Base-by-base conservation (phyloP, 1,140 invertebrate genomes). In the Hirudo medicinalis region DNA sequence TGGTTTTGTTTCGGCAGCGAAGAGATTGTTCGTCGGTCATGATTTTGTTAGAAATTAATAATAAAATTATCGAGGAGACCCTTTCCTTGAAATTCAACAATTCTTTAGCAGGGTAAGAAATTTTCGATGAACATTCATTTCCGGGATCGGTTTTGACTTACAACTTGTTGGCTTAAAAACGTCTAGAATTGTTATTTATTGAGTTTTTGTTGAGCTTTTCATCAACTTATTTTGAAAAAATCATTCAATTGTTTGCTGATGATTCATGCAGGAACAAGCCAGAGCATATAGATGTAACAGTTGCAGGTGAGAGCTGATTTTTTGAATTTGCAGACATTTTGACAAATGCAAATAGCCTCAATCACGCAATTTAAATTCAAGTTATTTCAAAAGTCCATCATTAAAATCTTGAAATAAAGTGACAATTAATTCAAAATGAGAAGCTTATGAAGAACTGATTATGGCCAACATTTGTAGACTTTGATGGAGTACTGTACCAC, bases 11-110 rank as follows among this genome's bases (percentile, higher is more conserved):
- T 49, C 43, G 43, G 43, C 15, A 49, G 43, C 11, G 43, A 32
- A 63, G 22, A 22, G 29, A 19, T 63, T 32, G 29, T 63, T 63
- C 57, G 20, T 63, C 29, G 22, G 29, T 25, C 22, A 98, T 98
- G 95, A 98, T 98, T 87, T 87, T 98, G 82, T 86, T 98, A 77
- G 95, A 98, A 87, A 94, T 96, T 84, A 94, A 96, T 84, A 98
- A 98, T 86, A 89, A 92, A 83, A 94, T 97, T 84, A 88, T 97
- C 76, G 91, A 96, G 86, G 94, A 97, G 84, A 93, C 92, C 55
- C 85, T 97, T 79, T 88, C 88, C 78, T 86, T 91, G 74, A 96
- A 96, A 87, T 94, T 95, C 84, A 92, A 90, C 85, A 95, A 95
- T 88, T 90, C 90, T 78, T 84, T 91, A 80, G 89, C 90, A 76